A percentile compares a stretch with the other conserved stretches of the same genome.
Evolutionary conservation across 2,113 vertebrate species (phyloP).

Genomic region (Lanius collurio): DNA sequence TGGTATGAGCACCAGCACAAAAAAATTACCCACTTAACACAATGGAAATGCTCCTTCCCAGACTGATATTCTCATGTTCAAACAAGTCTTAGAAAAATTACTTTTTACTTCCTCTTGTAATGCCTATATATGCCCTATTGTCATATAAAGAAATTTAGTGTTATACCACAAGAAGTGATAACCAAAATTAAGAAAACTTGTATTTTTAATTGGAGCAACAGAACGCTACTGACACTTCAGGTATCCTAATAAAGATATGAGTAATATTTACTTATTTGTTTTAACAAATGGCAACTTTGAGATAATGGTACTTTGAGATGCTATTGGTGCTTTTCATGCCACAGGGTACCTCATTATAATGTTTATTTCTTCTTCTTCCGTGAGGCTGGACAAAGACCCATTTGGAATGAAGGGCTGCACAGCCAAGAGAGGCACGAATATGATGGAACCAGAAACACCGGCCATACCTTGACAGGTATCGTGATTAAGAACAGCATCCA

Average conservation of each 20-base stretch:
- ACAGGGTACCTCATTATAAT: neutral
- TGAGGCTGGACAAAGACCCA: neutral
- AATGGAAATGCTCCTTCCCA: neutral
- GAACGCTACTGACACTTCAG: neutral
- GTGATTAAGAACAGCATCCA: rapidly evolving
- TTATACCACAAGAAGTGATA: neutral
- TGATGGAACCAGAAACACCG: neutral
- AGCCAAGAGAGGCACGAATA: neutral
- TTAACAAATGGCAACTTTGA: neutral
- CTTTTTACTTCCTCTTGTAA: neutral
- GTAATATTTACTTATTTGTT: neutral
- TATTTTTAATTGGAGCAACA: neutral
- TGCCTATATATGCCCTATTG: neutral
- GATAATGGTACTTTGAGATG: neutral
- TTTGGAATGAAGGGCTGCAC: neutral
- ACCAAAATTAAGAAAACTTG: neutral
- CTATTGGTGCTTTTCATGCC: neutral
- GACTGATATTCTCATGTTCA: neutral
- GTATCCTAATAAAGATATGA: neutral
- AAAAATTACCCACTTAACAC: neutral
- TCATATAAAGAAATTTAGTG: neutral
- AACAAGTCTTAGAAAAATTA: neutral
- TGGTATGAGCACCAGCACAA: neutral
- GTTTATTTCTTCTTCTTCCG: neutral
- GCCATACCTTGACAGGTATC: neutral